A percentile compares a stretch with the other conserved stretches of the same genome.
phyloP scores from a whole-genome alignment of 2,888 invertebrate genomes.

The Drosophila demipolita region DNA sequence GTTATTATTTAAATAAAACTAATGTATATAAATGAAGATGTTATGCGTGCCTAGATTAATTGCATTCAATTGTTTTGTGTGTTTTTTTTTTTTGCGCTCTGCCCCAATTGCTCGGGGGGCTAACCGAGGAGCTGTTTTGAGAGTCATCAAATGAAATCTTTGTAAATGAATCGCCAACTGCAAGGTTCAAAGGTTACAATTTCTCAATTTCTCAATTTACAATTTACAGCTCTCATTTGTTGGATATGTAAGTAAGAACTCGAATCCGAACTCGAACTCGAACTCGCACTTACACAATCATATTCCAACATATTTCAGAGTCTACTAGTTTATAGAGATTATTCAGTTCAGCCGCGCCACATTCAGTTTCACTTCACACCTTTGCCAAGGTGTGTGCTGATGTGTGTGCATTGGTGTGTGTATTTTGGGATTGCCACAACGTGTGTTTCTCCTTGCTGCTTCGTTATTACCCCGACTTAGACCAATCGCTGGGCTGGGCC shows the following conservation, averaged over 20 bases:
- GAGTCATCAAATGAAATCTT: not conserved
- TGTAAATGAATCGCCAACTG: not conserved
- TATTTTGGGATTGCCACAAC: constrained; percentile 5
- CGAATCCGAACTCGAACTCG: not conserved
- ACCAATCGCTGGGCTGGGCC: constrained; percentile 1
- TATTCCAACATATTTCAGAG: constrained; percentile 1
- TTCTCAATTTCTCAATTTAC: constrained; percentile 1
- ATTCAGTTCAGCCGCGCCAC: not conserved
- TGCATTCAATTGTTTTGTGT: constrained; percentile 19
- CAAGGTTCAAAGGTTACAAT: not conserved
- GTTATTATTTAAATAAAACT: constrained; percentile 83
- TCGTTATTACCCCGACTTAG: not conserved
- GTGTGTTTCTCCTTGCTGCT: no score
- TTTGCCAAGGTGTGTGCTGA: not conserved
- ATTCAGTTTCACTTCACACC: not conserved
- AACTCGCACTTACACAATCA: constrained; percentile 10
- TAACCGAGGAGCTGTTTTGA: constrained; percentile 3
- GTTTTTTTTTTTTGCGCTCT: constrained; percentile 28
- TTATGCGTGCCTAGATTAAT: constrained; percentile 38
- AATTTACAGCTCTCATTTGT: constrained; percentile 13
- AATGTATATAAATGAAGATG: constrained; percentile 71
- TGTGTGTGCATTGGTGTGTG: not conserved
- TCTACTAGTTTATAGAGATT: not conserved
- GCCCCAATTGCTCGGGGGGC: not conserved
- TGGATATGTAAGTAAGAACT: constrained; percentile 25